Base-by-base conservation (phyloP, 2,888 invertebrate genomes). In the Volucella inflata region DNA sequence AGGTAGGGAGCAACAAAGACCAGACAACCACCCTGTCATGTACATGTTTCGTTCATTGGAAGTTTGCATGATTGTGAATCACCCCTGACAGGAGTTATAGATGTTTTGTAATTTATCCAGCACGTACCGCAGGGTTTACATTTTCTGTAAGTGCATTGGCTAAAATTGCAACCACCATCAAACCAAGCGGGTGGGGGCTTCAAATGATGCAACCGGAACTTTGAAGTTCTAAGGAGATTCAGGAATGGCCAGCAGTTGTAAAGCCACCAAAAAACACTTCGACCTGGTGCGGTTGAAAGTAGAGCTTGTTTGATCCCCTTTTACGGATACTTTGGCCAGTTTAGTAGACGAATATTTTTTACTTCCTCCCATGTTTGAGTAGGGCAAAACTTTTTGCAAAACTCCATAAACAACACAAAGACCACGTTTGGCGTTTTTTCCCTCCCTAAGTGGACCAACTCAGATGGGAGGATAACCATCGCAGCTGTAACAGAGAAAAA, bases 231-330 rank as follows among this genome's bases (percentile, higher is more conserved):
- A 30, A 30, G 30, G 30, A n/a, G n/a, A 30, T 30, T 30, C 30
- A 30, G 30, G 30, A 30, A 30, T 0, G 1, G 6, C 30, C 30
- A 67, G 42, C 51, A 62, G 12, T 36, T 44, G 75, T 40, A 48
- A 40, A 51, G 51, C 78, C 64, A 57, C 59, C 59, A 68, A 59
- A 60, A 55, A 48, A 36, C 51, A 64, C 64, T 65, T 50, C 67
- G 60, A 82, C 65, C 55, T 82, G 81, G 59, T 70, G 75, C 68
- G 65, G 74, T 70, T 79, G 75, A 75, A 75, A 30, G 6, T 30
- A 30, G 30, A 84, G 67, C 80, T 75, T 71, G 70, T 76, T 84
- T 80, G 65, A 84, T 76, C 80, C 74, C 62, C 60, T 80, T 80
- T 79, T 70, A 46, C 70, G 59, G 62, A 76, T 30, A 30, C 30